A percentile compares a stretch with the other conserved stretches of the same genome.
These are phyloP conservation scores for Lepidurus packardi DNA, from an alignment of 1,140 invertebrate species.

Conservation along the genomic window DNA sequence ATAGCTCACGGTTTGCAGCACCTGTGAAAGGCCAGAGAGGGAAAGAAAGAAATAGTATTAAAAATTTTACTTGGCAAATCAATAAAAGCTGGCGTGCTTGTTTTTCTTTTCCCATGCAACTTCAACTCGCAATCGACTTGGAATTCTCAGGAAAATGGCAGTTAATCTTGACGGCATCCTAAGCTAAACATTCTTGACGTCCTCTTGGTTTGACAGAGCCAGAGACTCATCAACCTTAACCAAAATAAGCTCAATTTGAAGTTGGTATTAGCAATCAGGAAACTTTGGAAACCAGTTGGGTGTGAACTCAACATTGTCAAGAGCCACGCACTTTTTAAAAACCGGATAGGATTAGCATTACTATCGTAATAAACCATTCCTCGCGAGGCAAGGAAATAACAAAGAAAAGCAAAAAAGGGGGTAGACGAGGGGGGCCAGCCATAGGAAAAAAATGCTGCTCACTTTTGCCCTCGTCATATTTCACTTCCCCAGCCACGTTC, in stretches of 20 bases:
- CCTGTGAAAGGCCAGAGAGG: neutral
- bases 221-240: too few species aligned
- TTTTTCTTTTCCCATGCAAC: too few species aligned
- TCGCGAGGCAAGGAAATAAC: neutral
- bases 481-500: neutral
- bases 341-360: neutral
- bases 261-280: too few species aligned
- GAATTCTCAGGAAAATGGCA: too few species aligned
- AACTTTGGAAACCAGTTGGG: too few species aligned
- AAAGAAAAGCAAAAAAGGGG: neutral
- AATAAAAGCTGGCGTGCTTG: neutral
- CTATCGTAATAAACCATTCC: neutral
- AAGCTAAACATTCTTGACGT: too few species aligned
- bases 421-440: neutral
- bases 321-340: neutral
- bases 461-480: constrained; percentile 21
- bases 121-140: too few species aligned
- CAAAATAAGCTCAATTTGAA: too few species aligned
- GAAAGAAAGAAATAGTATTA: neutral
- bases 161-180: too few species aligned
- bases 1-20: neutral
- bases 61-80: neutral
- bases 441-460: constrained; percentile 7
- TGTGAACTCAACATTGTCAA: neutral
- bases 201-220: too few species aligned